phyloP scores from a whole-genome alignment of 2,888 invertebrate genomes.

The Listrodromus nycthemerus region DNA sequence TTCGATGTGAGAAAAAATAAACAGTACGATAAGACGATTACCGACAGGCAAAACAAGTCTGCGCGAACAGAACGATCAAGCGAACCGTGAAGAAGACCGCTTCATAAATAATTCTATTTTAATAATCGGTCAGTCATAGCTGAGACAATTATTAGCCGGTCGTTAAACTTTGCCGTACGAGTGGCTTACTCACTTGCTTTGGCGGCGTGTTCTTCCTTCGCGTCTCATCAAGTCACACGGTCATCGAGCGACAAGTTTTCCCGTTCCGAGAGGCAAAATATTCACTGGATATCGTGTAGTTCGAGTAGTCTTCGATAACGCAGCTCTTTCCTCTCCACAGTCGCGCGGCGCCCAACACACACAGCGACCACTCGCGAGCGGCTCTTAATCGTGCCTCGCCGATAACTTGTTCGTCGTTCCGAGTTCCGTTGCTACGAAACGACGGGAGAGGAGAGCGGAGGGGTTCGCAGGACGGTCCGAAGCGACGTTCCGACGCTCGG shows the following conservation, averaged over 20 bases:
- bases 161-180: background rate
- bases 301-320: conserved; percentile 1
- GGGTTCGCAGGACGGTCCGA: background rate
- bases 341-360: background rate
- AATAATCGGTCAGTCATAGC: too few relatives aligned
- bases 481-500: background rate
- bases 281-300: background rate
- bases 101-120: too few relatives aligned
- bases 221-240: conserved; percentile 25
- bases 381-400: background rate
- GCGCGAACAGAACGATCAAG: too few relatives aligned
- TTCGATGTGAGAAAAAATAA: too few relatives aligned
- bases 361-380: background rate
- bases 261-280: background rate
- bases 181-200: conserved; percentile 36
- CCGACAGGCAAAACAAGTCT: background rate
- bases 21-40: too few relatives aligned
- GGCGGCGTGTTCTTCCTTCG: conserved; percentile 24
- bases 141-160: background rate
- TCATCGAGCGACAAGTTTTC: background rate
- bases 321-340: background rate
- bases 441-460: background rate
- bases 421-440: background rate
- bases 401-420: conserved; percentile 1
- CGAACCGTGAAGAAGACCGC: too few relatives aligned